Evolutionary conservation across 2,113 vertebrate species (phyloP).

Genomic region (Athene cunicularia): DNA sequence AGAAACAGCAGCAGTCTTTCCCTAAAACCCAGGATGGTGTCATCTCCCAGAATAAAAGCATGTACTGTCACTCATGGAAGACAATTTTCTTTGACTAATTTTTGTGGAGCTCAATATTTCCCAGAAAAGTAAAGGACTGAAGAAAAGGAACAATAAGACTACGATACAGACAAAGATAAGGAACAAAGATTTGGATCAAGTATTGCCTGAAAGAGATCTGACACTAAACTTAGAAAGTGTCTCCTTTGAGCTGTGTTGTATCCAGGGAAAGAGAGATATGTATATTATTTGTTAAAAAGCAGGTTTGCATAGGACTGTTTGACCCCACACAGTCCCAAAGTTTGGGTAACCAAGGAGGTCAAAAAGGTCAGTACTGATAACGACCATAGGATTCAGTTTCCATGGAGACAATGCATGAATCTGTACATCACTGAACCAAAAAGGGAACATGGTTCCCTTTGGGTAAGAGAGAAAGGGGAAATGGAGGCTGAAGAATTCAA

Average conservation of each 20-base stretch:
- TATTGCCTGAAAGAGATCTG: neutral
- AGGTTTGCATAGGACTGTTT: neutral
- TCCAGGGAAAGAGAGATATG: neutral
- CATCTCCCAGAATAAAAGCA: neutral
- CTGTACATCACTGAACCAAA: neutral
- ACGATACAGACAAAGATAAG: neutral
- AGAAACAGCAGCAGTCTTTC: neutral
- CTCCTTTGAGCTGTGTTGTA: neutral
- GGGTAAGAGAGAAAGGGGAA: neutral
- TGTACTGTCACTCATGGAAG: neutral
- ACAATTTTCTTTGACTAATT: neutral
- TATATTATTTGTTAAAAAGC: neutral
- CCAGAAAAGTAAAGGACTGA: neutral
- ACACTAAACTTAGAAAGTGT: neutral
- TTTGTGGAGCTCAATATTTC: neutral
- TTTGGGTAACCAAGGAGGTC: neutral
- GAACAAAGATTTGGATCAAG: neutral
- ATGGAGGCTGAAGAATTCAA: neutral
- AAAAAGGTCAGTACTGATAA: neutral
- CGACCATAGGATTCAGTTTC: neutral
- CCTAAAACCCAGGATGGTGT: neutral
- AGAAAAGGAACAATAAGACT: neutral
- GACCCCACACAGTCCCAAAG: fast-evolving
- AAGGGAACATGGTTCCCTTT: too few relatives aligned
- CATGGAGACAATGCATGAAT: neutral